Base-by-base conservation (phyloP, 2,797 vertebrate genomes). In the Danio tinwini region DNA sequence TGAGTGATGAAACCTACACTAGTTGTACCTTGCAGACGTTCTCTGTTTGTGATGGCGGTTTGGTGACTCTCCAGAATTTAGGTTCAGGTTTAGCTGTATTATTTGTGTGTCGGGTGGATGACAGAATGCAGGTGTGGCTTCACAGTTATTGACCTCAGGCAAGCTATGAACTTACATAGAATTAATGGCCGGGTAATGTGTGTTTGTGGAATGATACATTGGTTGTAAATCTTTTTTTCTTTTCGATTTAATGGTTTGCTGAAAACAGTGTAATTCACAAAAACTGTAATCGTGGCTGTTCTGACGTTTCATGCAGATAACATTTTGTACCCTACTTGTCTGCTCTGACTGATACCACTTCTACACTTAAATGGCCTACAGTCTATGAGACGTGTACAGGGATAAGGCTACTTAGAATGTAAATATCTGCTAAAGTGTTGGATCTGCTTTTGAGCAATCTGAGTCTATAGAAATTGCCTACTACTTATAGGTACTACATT, bases 121-220 rank as follows among this genome's bases (percentile, higher is more conserved):
- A 49, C 42, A 68, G 42, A 1, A 49, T 49, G 19, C 52, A 77
- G 75, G 75, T 77, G 75, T 69, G 75, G 45, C 37, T 49, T 74
- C 56, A 74, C 13, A 21, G n/a, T 19, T 52, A 13, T 52, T 63
- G 13, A 75, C 74, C 40, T n/a, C 19, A 12, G 74, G 63, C 50
- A 7, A 47, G 14, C 55, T 45, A 65, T 64, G 40, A 42, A 14
- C 12, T 64, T 75, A 21, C 37, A 52, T 12, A 14, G 7, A 29
- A n/a, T 5, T 3, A 65, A 65, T 55, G 39, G 11, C 40, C 19
- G 10, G 61, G 4, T 16, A 76, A 61, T 1, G 16, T 53, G 47
- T 52, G 52, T 37, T 13, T 39, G 47, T 39, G 21, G 7, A 21
- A 17, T 70, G 17, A 70, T 19, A 55, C 16, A 2, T 70, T 5